Evolutionary conservation across 2,888 invertebrate species (phyloP).

Genomic region (Cheilosia soror): DNA sequence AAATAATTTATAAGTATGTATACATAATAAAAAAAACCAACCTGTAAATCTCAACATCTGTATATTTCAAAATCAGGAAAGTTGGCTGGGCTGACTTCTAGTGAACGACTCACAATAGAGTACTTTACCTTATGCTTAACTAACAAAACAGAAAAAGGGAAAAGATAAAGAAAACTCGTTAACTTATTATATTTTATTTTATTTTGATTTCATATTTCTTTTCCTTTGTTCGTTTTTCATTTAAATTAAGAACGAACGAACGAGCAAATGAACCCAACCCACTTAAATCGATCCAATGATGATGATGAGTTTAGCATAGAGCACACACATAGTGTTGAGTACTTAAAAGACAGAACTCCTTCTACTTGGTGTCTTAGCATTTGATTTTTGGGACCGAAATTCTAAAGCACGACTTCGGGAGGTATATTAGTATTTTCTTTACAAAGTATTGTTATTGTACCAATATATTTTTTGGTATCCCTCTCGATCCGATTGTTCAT

Average conservation of each 20-base stretch:
- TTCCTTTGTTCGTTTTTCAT: slow-evolving; percentile 69
- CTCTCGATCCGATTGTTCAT: slow-evolving; percentile 56
- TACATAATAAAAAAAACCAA: too few species aligned
- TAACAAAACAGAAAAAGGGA: slow-evolving; percentile 29
- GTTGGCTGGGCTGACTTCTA: slow-evolving; percentile 69
- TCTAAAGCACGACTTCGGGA: slow-evolving; percentile 53
- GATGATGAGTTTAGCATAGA: slow-evolving; percentile 54
- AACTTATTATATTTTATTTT: slow-evolving; percentile 71
- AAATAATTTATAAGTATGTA: background rate
- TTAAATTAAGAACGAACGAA: slow-evolving; percentile 69
- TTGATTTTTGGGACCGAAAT: slow-evolving; percentile 61
- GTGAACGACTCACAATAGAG: slow-evolving; percentile 46
- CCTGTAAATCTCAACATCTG: background rate
- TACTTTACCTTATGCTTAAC: slow-evolving; percentile 54
- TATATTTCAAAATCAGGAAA: slow-evolving; percentile 28
- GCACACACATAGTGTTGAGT: slow-evolving; percentile 56
- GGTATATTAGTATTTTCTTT: slow-evolving; percentile 64
- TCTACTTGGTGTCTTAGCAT: slow-evolving; percentile 18
- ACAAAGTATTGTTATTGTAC: slow-evolving; percentile 59
- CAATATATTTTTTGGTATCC: slow-evolving; percentile 27
- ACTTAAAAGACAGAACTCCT: slow-evolving; percentile 54
- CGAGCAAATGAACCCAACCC: slow-evolving; percentile 68
- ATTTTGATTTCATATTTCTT: slow-evolving; percentile 64
- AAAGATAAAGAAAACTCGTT: slow-evolving; percentile 67
- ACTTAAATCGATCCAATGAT: slow-evolving; percentile 71